phyloP scores from a whole-genome alignment of 2,888 invertebrate genomes.

The Mystacides longicornis region DNA sequence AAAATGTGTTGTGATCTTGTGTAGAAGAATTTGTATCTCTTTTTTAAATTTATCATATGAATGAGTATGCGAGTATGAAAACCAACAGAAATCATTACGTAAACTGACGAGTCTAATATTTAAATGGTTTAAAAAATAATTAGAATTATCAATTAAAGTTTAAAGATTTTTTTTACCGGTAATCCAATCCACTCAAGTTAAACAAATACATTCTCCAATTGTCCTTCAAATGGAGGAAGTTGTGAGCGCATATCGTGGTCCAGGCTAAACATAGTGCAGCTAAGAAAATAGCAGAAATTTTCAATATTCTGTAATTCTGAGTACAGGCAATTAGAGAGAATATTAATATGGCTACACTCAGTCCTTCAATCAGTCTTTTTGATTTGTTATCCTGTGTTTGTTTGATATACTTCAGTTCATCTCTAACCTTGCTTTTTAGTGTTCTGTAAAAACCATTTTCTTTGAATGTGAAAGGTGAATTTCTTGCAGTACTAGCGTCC shows the following conservation, averaged over 20 bases:
- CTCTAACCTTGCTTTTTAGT: slow-evolving; percentile 52
- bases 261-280: slow-evolving; percentile 53
- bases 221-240: slow-evolving; percentile 68
- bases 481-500: slow-evolving; percentile 55
- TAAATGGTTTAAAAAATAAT: no score
- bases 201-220: slow-evolving; percentile 75
- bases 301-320: slow-evolving; percentile 29
- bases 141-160: no score
- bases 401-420: slow-evolving; percentile 49
- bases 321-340: slow-evolving; percentile 22
- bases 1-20: no score
- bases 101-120: no score
- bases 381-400: slow-evolving; percentile 34
- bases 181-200: slow-evolving; percentile 45
- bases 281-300: background rate
- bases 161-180: background rate
- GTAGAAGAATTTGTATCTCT: no score
- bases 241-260: slow-evolving; percentile 59
- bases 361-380: slow-evolving; percentile 36
- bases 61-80: no score
- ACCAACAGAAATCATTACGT: no score
- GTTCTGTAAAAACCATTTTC: slow-evolving; percentile 68
- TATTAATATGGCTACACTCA: slow-evolving; percentile 24
- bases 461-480: slow-evolving; percentile 65
- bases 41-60: no score